These are phyloP conservation scores for Brachyhypopomus occidentalis DNA, from an alignment of 2,113 vertebrate genomes.

Conservation along the genomic window DNA sequence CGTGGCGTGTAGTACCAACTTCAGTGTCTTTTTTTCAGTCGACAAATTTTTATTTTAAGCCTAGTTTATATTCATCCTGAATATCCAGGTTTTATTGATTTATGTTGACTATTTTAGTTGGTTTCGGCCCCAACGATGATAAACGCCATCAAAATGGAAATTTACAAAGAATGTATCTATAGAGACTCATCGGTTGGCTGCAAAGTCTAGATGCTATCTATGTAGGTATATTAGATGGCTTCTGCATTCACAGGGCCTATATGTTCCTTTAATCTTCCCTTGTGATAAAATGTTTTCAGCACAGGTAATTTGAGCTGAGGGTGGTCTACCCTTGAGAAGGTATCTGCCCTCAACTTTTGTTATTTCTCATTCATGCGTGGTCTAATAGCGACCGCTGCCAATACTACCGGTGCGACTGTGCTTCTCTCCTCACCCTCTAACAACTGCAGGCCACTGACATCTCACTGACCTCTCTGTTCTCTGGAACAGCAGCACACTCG, in stretches of 20 bases:
- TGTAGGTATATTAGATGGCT: neutral
- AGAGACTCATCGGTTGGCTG: neutral
- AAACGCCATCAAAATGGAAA: neutral
- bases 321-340: conserved; percentile 61
- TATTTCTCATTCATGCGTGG: conserved; percentile 74
- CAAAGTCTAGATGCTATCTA: neutral
- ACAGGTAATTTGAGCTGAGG: conserved; percentile 72
- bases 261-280: conserved; percentile 20
- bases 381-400: conserved; percentile 69
- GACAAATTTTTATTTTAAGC: neutral
- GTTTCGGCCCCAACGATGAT: neutral
- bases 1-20: no score
- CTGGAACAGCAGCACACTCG: conserved; percentile 23
- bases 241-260: neutral
- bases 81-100: neutral
- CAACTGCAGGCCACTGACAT: conserved; percentile 39
- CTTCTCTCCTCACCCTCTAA: conserved; percentile 50
- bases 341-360: conserved; percentile 70
- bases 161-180: neutral
- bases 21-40: neutral
- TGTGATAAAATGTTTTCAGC: conserved; percentile 57
- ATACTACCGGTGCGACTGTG: conserved; percentile 58
- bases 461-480: conserved; percentile 41
- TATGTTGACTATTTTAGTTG: neutral
- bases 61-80: neutral